Evolutionary conservation across 2,888 invertebrate species (phyloP).

Genomic region (Clostera curtula): DNA sequence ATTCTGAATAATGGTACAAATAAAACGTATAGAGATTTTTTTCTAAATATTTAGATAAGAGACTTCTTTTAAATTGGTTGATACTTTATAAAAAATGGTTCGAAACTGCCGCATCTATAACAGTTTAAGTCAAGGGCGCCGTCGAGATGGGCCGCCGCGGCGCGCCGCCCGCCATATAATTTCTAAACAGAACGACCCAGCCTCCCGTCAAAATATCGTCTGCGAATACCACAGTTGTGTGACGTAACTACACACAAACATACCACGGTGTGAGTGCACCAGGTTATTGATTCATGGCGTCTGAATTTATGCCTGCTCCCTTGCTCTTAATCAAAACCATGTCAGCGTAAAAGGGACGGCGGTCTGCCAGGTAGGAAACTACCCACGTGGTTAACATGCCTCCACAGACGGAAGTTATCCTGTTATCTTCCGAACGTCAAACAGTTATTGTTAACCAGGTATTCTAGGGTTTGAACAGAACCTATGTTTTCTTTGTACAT

Average conservation of each 20-base stretch:
- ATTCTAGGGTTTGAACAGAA: too few relatives aligned
- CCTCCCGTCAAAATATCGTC: slow-evolving; percentile 69
- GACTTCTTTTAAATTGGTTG: too few relatives aligned
- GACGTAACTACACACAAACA: slow-evolving; percentile 40
- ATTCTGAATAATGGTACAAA: too few relatives aligned
- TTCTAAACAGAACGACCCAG: slow-evolving; percentile 50
- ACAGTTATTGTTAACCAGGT: slow-evolving; percentile 29
- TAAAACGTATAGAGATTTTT: too few relatives aligned
- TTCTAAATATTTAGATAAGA: too few relatives aligned
- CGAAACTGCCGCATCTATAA: too few relatives aligned
- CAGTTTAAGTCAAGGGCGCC: too few relatives aligned
- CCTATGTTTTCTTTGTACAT: too few relatives aligned
- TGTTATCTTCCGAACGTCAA: slow-evolving; percentile 36
- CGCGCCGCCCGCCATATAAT: slow-evolving; percentile 31
- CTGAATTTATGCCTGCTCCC: slow-evolving; percentile 64
- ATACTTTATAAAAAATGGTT: too few relatives aligned
- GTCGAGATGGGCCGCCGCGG: slow-evolving; percentile 6
- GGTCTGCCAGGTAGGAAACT: slow-evolving; percentile 46
- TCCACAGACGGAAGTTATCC: slow-evolving; percentile 38
- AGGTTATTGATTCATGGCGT: slow-evolving; percentile 69
- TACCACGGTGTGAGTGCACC: slow-evolving; percentile 51
- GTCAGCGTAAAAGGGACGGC: slow-evolving; percentile 52
- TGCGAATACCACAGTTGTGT: slow-evolving; percentile 45
- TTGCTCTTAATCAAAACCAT: slow-evolving; percentile 62
- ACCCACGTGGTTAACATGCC: slow-evolving; percentile 50